Conservation (phyloP, 2,113 vertebrate genomes). For the Oriolus oriolus region DNA sequence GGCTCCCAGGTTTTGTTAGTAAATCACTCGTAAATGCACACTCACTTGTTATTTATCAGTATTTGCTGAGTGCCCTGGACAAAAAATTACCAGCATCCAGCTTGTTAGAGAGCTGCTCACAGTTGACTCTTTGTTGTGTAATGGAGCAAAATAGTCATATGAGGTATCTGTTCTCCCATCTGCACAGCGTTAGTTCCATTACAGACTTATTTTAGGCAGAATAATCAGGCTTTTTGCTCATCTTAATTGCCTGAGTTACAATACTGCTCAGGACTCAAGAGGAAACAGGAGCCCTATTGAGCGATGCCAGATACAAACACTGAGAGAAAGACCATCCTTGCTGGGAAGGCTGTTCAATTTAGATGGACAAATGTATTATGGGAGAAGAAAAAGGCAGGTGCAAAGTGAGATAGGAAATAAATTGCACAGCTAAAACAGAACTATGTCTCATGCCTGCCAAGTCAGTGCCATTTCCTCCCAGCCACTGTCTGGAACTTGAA, state of each 20-base stretch:
- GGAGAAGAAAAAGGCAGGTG: not conserved
- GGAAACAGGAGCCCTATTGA: not conserved
- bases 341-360: not conserved
- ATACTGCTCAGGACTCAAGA: not conserved
- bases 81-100: slow-evolving; percentile 8
- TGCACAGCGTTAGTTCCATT: slow-evolving; percentile 26
- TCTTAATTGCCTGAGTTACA: slow-evolving; percentile 32
- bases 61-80: not conserved
- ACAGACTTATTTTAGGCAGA: slow-evolving; percentile 12
- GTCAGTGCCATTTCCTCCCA: not conserved
- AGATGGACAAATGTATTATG: not conserved
- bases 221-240: slow-evolving; percentile 36
- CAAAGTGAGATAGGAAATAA: slow-evolving; percentile 4
- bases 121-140: slow-evolving; percentile 20
- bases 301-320: not conserved
- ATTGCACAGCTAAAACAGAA: slow-evolving; percentile 1
- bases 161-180: slow-evolving; percentile 11
- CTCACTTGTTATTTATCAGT: slow-evolving; percentile 11
- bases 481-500: not conserved
- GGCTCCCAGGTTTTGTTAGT: not conserved
- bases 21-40: not conserved
- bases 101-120: slow-evolving; percentile 1
- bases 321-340: slow-evolving; percentile 1
- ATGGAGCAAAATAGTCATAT: slow-evolving; percentile 29
- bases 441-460: not conserved